Evolutionary conservation across 1,140 invertebrate species (phyloP).

Genomic region (Conopomorpha cramerella): DNA sequence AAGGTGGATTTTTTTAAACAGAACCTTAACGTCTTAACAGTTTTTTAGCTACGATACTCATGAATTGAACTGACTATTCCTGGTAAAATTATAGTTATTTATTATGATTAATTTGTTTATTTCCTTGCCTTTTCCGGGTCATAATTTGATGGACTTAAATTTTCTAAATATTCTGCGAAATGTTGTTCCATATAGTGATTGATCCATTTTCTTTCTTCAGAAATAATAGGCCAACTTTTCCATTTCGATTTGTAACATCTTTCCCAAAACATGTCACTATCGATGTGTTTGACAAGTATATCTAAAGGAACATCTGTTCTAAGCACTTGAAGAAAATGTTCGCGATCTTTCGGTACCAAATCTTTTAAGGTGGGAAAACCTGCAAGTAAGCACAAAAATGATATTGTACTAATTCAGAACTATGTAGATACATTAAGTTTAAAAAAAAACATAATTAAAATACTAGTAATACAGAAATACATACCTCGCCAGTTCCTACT

Average conservation of each 20-base stretch:
- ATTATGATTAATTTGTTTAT: no score
- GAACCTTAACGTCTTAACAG: no score
- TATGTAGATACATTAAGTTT: slow-evolving; percentile 1
- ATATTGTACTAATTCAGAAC: neutral
- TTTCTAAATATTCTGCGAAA: slow-evolving; percentile 50
- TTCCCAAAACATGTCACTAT: slow-evolving; percentile 58
- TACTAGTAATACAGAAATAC: slow-evolving; percentile 4
- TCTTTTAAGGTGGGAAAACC: slow-evolving; percentile 30
- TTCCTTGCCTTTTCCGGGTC: slow-evolving; percentile 48
- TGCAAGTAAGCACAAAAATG: slow-evolving; percentile 10
- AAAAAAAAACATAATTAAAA: slow-evolving; percentile 3
- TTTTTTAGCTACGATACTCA: no score
- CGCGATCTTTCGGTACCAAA: slow-evolving; percentile 42
- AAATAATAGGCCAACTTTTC: slow-evolving; percentile 22
- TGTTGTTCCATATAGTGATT: slow-evolving; percentile 49
- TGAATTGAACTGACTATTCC: no score
- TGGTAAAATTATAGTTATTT: no score
- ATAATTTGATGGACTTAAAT: slow-evolving; percentile 51
- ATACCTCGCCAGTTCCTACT: slow-evolving; percentile 44
- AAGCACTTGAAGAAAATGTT: slow-evolving; percentile 47
- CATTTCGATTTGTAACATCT: slow-evolving; percentile 43
- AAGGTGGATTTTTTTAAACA: no score
- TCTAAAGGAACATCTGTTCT: slow-evolving; percentile 41
- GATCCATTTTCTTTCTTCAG: slow-evolving; percentile 44
- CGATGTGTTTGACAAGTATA: slow-evolving; percentile 47